Percentiles rank a stretch among this genome's conserved stretches.
Evolutionary conservation across 2,113 vertebrate species (phyloP).

Genomic region (Oreotragus oreotragus): DNA sequence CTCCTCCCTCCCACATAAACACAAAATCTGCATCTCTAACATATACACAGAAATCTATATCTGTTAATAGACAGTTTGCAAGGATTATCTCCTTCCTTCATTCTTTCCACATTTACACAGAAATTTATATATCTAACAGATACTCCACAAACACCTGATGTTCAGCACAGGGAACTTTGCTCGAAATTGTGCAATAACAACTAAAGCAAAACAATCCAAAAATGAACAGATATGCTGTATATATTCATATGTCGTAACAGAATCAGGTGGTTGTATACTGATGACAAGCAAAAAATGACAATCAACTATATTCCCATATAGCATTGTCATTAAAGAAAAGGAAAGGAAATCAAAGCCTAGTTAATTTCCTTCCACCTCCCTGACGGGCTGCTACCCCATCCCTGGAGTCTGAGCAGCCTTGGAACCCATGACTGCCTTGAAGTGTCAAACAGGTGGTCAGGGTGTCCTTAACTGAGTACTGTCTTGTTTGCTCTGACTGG

Average conservation of each 20-base stretch:
- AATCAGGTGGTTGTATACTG: neutral
- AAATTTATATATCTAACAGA: neutral
- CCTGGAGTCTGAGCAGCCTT: neutral
- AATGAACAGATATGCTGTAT: neutral
- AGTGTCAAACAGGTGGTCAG: neutral
- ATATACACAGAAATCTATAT: neutral
- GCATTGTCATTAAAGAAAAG: neutral
- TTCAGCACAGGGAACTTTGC: neutral
- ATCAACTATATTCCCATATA: neutral
- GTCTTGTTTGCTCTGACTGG: neutral
- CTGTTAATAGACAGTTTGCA: neutral
- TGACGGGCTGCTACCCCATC: neutral
- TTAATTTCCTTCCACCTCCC: neutral
- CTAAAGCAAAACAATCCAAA: neutral
- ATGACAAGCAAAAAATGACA: neutral
- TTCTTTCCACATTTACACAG: neutral
- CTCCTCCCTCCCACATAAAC: neutral
- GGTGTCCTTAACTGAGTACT: neutral
- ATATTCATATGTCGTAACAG: neutral
- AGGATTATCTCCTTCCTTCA: neutral
- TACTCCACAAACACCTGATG: neutral
- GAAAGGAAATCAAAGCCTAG: neutral
- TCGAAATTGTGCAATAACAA: accelerated
- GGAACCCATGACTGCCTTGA: neutral
- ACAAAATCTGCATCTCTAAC: neutral